Base-by-base conservation (phyloP, 2,888 invertebrate genomes). In the Noctua janthina region DNA sequence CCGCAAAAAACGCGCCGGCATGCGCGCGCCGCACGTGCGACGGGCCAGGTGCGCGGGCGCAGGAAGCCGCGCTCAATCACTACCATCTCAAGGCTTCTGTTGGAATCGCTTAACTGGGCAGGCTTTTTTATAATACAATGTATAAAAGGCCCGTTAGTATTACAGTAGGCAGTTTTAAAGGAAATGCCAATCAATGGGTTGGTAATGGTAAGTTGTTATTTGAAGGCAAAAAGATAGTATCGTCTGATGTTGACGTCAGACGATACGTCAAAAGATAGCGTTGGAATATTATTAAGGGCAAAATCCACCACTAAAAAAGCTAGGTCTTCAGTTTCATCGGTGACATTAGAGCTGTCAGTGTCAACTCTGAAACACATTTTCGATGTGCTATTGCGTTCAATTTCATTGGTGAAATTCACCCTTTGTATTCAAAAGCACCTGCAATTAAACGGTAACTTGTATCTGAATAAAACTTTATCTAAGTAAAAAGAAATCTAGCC, bases 1-100 rank as follows among this genome's bases (percentile, higher is more conserved):
- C 64, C 83, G 68, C 81, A 89, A 90, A 89, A 89, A 89, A 89
- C 81, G 62, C 73, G 64, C 59, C 66, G 73, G 67, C 79, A 79
- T 84, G 82, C 75, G 82, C 86, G 72, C 56, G 72, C 68, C 46
- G 94, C 94, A 93, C 94, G 94, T 94, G 94, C 94, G 82, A 43
- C 79, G 51, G 46, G 79, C 94, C 94, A 94, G 93, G 93, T 94
- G 94, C 91, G 86, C 94, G 92, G 93, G 94, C 91, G 86, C 94
- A 93, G 94, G 94, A 94, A 92, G 90, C 87, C 73, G 76, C 43
- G 69, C 77, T 83, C 86, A 84, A 87, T 89, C 88, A 86, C 83
- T 87, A 79, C 69, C 77, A 88, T 86, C 88, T 81, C 54, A 74
- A 39, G 62, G 86, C 88, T 88, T 86, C 85, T 85, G 77, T 78